Evolutionary conservation across 1,140 invertebrate species (phyloP).

Genomic region (Rhynchophorus ferrugineus): DNA sequence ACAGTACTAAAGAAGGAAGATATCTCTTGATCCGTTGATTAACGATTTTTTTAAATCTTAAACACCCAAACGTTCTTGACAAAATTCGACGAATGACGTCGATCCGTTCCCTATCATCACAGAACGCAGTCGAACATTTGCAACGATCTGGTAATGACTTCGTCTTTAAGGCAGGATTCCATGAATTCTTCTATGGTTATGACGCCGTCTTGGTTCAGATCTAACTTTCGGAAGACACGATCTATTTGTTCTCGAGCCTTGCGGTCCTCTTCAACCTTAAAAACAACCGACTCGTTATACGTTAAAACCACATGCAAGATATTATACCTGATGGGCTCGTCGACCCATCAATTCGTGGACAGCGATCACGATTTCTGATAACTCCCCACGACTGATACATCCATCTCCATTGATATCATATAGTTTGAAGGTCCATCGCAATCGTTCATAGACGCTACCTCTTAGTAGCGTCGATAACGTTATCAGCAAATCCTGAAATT

Average conservation of each 20-base stretch:
- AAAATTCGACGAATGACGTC: neutral
- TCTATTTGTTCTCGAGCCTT: slow-evolving; percentile 72
- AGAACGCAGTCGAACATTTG: slow-evolving; percentile 75
- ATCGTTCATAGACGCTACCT: slow-evolving; percentile 84
- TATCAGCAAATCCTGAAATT: slow-evolving; percentile 74
- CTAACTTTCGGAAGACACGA: slow-evolving; percentile 81
- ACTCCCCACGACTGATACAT: slow-evolving; percentile 81
- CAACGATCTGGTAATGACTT: slow-evolving; percentile 71
- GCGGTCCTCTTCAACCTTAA: slow-evolving; percentile 63
- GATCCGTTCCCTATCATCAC: slow-evolving; percentile 53
- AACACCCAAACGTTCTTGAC: neutral
- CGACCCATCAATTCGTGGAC: slow-evolving; percentile 87
- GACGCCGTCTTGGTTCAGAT: slow-evolving; percentile 88
- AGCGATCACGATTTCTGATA: slow-evolving; percentile 82
- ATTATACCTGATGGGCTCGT: slow-evolving; percentile 49
- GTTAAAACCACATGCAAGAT: neutral
- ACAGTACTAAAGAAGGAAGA: neutral
- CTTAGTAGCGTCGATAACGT: slow-evolving; percentile 82
- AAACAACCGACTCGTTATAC: neutral
- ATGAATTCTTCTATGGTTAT: slow-evolving; percentile 96
- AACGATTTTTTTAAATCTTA: neutral
- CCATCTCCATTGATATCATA: slow-evolving; percentile 95
- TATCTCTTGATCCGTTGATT: neutral
- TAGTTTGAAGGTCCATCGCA: slow-evolving; percentile 89
- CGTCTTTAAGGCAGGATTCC: slow-evolving; percentile 87